Base-by-base conservation (phyloP, 2,888 invertebrate genomes). In the Acanthosepion pharaonis region DNA sequence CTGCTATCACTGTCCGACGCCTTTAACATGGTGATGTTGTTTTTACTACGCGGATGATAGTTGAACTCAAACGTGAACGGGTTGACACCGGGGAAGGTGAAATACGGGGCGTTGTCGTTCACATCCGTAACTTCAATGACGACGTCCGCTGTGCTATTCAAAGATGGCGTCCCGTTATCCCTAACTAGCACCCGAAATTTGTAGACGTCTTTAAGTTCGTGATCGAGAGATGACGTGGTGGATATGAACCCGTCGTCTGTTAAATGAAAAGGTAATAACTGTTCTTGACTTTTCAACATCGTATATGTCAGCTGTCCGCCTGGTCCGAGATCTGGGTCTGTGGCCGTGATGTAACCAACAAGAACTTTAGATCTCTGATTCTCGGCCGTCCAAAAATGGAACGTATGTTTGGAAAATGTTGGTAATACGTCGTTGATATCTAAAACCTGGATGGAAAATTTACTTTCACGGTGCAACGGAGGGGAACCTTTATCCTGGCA, bases 241-340 rank as follows among this genome's bases (percentile, higher is more conserved):
- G n/a, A 78, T 78, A 78, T 78, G 33, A 78, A 78, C 15, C 78
- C 78, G 11, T 78, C 78, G 15, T 78, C 78, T 5, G 78, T 78
- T 18, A 78, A n/a, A 33, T 78, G 78, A 78, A 78, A 78, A 33
- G 78, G 78, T 11, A 78, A 9, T 4, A 78, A 78, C 23, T n/a
- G 78, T 11, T 78, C 78, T 15, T 78, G 78, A 78, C n/a, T 78
- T 15, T 11, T 78, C 33, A 78, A n/a, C 96, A 96, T 96, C 28
- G 96, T 96, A 94, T 96, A 97, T 2, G 94, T 95, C 1, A 96
- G 94, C n/a, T 95, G 95, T 28, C 96, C 96, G 28, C 96, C 96
- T 33, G 95, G 55, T 8, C 96, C 96, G 91, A 96, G 95, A 95
- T 97, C 97, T 33, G 96, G 96, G 93, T 97, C 97, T 18, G 94